Evolutionary conservation across 53 echinoderm and acorn worm genomes (phyloP).

Genomic region (Mesocentrotus franciscanus): DNA sequence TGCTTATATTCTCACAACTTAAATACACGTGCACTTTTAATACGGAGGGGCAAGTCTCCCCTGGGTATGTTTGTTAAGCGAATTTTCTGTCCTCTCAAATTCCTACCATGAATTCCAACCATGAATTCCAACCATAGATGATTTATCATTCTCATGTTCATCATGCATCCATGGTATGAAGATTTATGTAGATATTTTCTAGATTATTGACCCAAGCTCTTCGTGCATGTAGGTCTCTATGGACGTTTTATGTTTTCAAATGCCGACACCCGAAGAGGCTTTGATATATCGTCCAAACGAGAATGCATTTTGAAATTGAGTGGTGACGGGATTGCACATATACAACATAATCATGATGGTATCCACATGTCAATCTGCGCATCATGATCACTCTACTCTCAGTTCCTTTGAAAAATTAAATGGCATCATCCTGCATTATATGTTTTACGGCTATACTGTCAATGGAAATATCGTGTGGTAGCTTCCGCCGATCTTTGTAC

Average conservation of each 20-base stretch:
- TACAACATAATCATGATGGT: background rate
- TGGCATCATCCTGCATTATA: no score
- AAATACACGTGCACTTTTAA: background rate
- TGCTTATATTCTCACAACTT: background rate
- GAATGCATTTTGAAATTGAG: background rate
- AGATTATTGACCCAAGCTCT: background rate
- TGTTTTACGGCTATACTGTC: no score
- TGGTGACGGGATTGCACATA: background rate
- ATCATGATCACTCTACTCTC: background rate
- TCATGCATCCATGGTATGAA: background rate
- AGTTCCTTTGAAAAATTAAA: no score
- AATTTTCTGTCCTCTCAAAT: background rate
- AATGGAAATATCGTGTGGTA: no score
- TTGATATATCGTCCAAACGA: background rate
- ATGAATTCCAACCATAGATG: background rate
- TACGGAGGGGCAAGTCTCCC: background rate
- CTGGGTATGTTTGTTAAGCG: background rate
- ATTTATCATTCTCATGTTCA: conserved; percentile 24
- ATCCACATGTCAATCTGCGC: background rate
- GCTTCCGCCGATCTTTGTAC: no score
- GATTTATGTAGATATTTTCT: background rate
- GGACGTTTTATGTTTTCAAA: background rate
- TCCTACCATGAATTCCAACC: no score
- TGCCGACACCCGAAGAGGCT: background rate
- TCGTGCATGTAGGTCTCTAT: background rate